phyloP scores from a whole-genome alignment of 2,113 vertebrate genomes.

The Ammodytes dubius region DNA sequence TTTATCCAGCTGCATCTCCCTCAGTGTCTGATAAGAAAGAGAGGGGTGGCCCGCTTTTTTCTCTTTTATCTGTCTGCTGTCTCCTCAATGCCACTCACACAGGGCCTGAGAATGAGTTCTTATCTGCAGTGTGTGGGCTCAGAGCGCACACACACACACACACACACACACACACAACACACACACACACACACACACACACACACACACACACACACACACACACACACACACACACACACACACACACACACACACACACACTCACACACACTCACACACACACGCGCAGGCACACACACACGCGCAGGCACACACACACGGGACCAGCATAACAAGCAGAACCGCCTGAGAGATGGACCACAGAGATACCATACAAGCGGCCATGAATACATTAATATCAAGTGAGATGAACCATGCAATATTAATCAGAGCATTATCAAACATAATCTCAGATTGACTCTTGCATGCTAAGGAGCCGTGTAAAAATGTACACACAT shows the following conservation, averaged over 20 bases:
- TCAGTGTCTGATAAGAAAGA: slow-evolving; percentile 52
- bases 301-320: slow-evolving; percentile 46
- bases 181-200: slow-evolving; percentile 41
- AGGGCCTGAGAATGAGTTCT: slow-evolving; percentile 48
- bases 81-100: slow-evolving; percentile 66
- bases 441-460: slow-evolving; percentile 71
- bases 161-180: not conserved
- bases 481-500: slow-evolving; percentile 32
- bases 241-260: too few species aligned
- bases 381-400: slow-evolving; percentile 73
- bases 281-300: slow-evolving; percentile 25
- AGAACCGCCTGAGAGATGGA: slow-evolving; percentile 58
- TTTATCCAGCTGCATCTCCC: slow-evolving; percentile 20
- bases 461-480: slow-evolving; percentile 50
- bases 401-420: slow-evolving; percentile 72
- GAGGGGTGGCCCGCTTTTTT: slow-evolving; percentile 13
- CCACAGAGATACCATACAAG: slow-evolving; percentile 61
- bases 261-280: slow-evolving; percentile 18
- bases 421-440: slow-evolving; percentile 80
- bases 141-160: not conserved
- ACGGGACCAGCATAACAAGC: slow-evolving; percentile 57
- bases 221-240: slow-evolving; percentile 55
- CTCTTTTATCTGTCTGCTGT: slow-evolving; percentile 52
- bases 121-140: slow-evolving; percentile 54
- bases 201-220: slow-evolving; percentile 30